Base-by-base conservation (phyloP, 2,888 invertebrate genomes). In the Tenthredo scrophulariae region DNA sequence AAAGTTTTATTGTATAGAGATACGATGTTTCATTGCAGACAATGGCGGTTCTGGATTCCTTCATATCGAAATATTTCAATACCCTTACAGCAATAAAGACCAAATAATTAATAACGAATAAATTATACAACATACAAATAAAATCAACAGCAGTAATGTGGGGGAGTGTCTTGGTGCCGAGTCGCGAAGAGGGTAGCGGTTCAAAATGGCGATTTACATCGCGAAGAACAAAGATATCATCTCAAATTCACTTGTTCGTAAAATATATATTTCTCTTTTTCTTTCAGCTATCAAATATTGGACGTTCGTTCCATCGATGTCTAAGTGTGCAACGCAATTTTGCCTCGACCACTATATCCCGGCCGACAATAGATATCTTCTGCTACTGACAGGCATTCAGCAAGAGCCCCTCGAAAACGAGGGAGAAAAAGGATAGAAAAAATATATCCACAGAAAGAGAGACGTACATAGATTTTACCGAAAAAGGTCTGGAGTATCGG, bases 321-420 rank as follows among this genome's bases (percentile, higher is more conserved):
- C 91, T 90, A 90, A 90, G 89, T 89, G 90, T 90, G 91, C 90
- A 91, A 90, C 90, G 92, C 91, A 91, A 92, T 92, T 92, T 92
- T 92, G 91, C 88, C 88, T 90, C 91, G 90, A 92, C 91, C 91
- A 91, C 80, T 62, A 79, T 79, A 77, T 80, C 58, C 58, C 86
- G 87, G 89, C 90, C 90, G 88, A 92, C 92, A 92, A 92, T 91
- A 88, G 91, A 90, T 88, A 89, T 89, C 91, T 90, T 92, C 92
- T 92, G 92, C 87, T 87, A 86, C 88, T 93, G 92, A 93, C 93
- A 92, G 91, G 92, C 92, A 92, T 92, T 92, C 91, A 93, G 88
- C 84, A 87, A 88, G 89, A 87, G 88, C 88, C 88, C 89, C 88
- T 86, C 87, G 86, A 83, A 87, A 85, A 85, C 40, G 58, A 80